Conservation (phyloP, 2,113 vertebrate genomes). For the Corythaeola cristata region DNA sequence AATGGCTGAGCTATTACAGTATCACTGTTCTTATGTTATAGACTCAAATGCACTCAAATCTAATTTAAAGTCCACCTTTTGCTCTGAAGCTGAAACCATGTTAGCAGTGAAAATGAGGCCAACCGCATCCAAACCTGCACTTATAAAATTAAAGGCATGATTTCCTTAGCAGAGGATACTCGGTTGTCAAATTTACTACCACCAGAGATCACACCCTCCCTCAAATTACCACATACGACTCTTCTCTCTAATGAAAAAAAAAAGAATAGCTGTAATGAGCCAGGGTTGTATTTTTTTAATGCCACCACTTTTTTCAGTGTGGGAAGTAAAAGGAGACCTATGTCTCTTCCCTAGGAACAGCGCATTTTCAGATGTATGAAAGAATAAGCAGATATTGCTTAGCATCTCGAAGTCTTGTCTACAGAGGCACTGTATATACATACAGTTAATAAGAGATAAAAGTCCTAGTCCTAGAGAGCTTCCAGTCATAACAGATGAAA, state of each 20-base stretch:
- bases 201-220: not conserved
- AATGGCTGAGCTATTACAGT: not conserved
- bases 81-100: not conserved
- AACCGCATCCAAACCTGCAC: slow-evolving; percentile 21
- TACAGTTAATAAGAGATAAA: slow-evolving; percentile 14
- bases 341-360: not conserved
- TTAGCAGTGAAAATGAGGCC: not conserved
- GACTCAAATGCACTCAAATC: slow-evolving; percentile 26
- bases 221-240: not conserved
- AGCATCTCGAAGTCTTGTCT: not conserved
- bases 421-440: not conserved
- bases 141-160: slow-evolving; percentile 36
- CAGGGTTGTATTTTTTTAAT: not conserved
- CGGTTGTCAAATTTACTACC: not conserved
- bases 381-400: not conserved
- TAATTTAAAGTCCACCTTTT: slow-evolving; percentile 51
- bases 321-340: not conserved
- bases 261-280: not conserved
- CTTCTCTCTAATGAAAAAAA: not conserved
- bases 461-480: not conserved
- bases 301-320: not conserved
- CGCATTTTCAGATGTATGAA: not conserved
- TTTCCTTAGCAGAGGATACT: not conserved
- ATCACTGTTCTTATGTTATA: not conserved
- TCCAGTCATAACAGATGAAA: slow-evolving; percentile 42